Percentiles rank a stretch among this genome's conserved stretches.
These are phyloP conservation scores for Brachionus plicatilis DNA, from an alignment of 1,140 invertebrate species.

Conservation along the genomic window DNA sequence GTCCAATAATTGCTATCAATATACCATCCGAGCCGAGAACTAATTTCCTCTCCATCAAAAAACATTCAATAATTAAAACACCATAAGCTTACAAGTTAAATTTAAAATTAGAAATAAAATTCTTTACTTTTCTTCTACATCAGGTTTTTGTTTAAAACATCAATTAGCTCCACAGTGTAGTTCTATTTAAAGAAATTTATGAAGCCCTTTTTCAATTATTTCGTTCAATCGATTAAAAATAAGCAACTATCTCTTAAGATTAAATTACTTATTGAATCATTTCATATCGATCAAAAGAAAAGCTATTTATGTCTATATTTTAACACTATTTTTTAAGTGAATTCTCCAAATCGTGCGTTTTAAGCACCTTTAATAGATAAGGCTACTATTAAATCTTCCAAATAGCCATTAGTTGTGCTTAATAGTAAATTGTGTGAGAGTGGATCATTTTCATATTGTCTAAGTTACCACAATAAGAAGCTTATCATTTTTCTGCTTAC, in stretches of 20 bases:
- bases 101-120: too few species aligned
- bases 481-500: not conserved
- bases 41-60: not conserved
- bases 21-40: not conserved
- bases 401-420: not conserved
- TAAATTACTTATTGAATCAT: not conserved
- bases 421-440: not conserved
- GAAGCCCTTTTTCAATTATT: not conserved
- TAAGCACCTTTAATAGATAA: not conserved
- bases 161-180: not conserved
- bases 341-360: not conserved
- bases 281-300: not conserved
- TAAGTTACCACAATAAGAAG: not conserved
- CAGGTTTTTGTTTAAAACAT: too few species aligned
- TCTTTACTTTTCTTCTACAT: not conserved
- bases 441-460: not conserved
- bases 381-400: not conserved
- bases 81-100: too few species aligned
- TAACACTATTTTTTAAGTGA: not conserved
- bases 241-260: not conserved
- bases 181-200: not conserved
- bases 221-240: not conserved
- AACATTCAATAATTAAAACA: not conserved
- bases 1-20: not conserved
- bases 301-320: constrained; percentile 1